Evolutionary conservation across 1,140 invertebrate species (phyloP).

Genomic region (Pogonognathellus flavescens): DNA sequence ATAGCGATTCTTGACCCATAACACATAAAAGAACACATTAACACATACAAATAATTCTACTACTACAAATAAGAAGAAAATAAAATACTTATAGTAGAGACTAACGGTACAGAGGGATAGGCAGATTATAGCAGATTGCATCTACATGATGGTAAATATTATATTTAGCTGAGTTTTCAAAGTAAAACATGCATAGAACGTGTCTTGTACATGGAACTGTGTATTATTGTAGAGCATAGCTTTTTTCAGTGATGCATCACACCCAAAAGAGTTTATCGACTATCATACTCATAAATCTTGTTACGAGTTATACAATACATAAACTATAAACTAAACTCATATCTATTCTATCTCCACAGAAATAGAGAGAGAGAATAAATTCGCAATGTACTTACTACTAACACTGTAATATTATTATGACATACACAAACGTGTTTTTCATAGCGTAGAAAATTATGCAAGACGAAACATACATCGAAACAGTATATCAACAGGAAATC

Average conservation of each 20-base stretch:
- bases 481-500: not conserved
- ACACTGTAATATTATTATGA: no score
- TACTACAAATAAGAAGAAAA: no score
- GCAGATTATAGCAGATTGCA: no score
- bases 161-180: not conserved
- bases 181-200: no score
- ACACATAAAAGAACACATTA: no score
- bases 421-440: no score
- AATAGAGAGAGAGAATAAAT: not conserved
- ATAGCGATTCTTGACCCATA: no score
- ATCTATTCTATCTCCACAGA: conserved; percentile 6
- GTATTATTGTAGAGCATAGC: not conserved
- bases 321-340: conserved; percentile 1
- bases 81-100: no score
- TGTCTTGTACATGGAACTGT: no score
- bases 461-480: conserved; percentile 4
- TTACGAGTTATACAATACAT: not conserved
- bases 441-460: not conserved
- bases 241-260: conserved; percentile 13
- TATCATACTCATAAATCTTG: conserved; percentile 1
- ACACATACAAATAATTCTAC: no score
- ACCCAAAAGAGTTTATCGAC: conserved; percentile 9
- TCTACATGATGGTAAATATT: not conserved
- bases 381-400: no score
- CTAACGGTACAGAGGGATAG: no score